Evolutionary conservation across 2,888 invertebrate genomes (phyloP).

Genomic region (Alloscopus bannaensis): DNA sequence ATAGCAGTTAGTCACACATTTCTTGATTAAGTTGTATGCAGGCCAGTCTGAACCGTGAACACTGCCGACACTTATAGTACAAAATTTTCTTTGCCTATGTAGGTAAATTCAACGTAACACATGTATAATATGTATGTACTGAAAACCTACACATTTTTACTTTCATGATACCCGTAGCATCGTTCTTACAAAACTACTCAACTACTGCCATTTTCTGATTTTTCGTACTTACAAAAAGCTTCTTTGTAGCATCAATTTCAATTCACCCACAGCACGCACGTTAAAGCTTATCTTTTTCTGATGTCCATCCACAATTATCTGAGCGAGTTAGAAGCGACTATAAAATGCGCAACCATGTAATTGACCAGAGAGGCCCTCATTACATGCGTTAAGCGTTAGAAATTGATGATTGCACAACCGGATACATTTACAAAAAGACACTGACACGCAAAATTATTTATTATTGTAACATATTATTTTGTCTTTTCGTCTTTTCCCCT

Average conservation of each 20-base stretch:
- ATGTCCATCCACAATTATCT: not conserved
- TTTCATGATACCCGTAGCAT: constrained; percentile 30
- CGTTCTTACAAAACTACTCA: constrained; percentile 32
- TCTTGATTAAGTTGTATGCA: too few relatives aligned
- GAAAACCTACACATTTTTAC: not conserved
- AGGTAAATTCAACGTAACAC: too few relatives aligned
- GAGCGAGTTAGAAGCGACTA: not conserved
- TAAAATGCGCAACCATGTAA: constrained; percentile 23
- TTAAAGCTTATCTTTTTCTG: constrained; percentile 8
- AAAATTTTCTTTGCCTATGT: too few relatives aligned
- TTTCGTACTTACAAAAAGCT: constrained; percentile 45
- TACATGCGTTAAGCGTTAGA: constrained; percentile 57
- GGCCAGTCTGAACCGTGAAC: too few relatives aligned
- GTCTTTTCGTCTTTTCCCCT: too few relatives aligned
- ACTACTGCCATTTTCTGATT: constrained; percentile 52
- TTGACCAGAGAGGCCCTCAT: constrained; percentile 50
- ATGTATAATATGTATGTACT: not conserved
- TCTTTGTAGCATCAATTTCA: constrained; percentile 19
- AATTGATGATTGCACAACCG: constrained; percentile 59
- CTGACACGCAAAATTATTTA: constrained; percentile 36
- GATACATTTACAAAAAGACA: constrained; percentile 50
- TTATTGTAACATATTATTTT: too few relatives aligned
- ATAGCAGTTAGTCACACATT: too few relatives aligned
- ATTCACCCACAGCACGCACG: not conserved
- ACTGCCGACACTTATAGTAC: too few relatives aligned